Base-by-base conservation (phyloP, 2,888 invertebrate genomes). In the Odontocolon sp. region DNA sequence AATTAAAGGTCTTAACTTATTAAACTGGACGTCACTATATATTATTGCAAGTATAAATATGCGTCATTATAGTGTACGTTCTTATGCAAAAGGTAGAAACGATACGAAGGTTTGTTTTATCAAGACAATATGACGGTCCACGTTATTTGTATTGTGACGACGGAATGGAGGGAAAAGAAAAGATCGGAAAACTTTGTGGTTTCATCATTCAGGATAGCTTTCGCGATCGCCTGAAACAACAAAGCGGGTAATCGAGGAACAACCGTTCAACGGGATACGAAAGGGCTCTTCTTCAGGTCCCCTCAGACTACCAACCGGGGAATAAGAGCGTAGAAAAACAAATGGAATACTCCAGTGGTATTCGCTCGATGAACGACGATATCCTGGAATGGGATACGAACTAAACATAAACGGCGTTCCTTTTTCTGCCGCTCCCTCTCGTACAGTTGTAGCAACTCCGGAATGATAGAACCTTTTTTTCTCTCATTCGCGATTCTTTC, bases 231-330 rank as follows among this genome's bases (percentile, higher is more conserved):
- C 81, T 84, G 80, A 83, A 81, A 83, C 70, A 84, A 86, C 82
- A 85, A 64, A 38, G 69, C 33, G 77, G n/a, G 80, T 83, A 83
- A 84, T 82, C 68, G 85, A 85, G 82, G 73, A 83, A 82, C 78
- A 83, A 82, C 80, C 70, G 64, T 23, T 64, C 42, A 71, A 23
- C 61, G 59, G 26, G 38, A 57, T 28, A 31, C 11, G 16, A 5
- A 28, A 56, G 26, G 52, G 23, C 52, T 69, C n/a, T 28, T 9
- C 40, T 50, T n/a, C 21, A 3, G n/a, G n/a, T 8, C 11, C 23
- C 6, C 14, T 23, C 28, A n/a, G 3, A 23, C 33, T 9, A 5
- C 33, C 50, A 50, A 54, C 45, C 26, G 38, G 42, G 73, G 67
- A 38, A 45, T 69, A 71, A 56, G 42, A 59, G 61, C 31, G 54